Percentiles rank a stretch among this genome's conserved stretches.
These are phyloP conservation scores for Phania funesta DNA, from an alignment of 2,888 invertebrate genomes.

Conservation along the genomic window DNA sequence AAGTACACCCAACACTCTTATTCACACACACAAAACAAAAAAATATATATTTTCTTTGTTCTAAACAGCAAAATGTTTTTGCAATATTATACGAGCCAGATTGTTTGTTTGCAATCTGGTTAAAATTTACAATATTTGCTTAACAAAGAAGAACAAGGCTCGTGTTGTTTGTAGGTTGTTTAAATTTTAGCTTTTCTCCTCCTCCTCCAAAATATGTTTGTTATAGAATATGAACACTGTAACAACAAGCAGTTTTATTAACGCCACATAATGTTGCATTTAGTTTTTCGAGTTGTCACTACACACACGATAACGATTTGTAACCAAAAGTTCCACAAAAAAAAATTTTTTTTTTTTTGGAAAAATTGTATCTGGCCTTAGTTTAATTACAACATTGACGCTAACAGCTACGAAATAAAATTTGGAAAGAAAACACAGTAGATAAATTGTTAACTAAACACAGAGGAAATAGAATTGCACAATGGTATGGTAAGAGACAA, in stretches of 20 bases:
- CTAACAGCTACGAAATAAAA: constrained; percentile 44
- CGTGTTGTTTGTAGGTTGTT: constrained; percentile 38
- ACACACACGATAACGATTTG: constrained; percentile 55
- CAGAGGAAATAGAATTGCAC: constrained; percentile 13
- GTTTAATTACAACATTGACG: constrained; percentile 65
- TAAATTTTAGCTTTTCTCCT: background rate
- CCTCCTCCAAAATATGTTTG: background rate
- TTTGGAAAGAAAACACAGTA: constrained; percentile 1
- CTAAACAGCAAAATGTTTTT: constrained; percentile 27
- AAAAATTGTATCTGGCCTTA: constrained; percentile 32
- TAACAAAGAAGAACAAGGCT: constrained; percentile 35
- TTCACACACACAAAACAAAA: background rate
- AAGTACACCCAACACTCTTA: background rate
- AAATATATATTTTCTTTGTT: background rate
- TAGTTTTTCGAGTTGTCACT: constrained; percentile 52
- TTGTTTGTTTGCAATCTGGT: constrained; percentile 39
- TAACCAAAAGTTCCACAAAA: constrained; percentile 5
- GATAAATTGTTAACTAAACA: constrained; percentile 39
- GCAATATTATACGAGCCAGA: constrained; percentile 30
- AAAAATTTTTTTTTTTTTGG: too few relatives aligned
- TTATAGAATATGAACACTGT: background rate
- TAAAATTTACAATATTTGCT: constrained; percentile 46
- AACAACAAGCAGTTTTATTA: constrained; percentile 19
- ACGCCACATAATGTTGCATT: constrained; percentile 62
- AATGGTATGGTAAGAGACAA: background rate